Evolutionary conservation across 2,888 invertebrate species (phyloP).

Genomic region (Spodoptera exigua): DNA sequence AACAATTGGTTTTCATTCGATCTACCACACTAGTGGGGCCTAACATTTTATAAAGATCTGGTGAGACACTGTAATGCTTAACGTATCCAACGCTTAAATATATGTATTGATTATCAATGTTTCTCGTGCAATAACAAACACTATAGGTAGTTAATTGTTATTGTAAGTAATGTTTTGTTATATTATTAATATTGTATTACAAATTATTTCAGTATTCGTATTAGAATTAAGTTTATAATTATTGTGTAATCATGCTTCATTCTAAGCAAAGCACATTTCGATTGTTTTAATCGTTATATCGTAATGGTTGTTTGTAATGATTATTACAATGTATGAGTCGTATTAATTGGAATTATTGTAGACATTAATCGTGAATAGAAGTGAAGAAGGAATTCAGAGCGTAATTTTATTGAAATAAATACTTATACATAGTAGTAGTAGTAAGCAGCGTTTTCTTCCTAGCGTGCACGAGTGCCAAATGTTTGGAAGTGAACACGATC

Average conservation of each 20-base stretch:
- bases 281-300: conserved; percentile 41
- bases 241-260: conserved; percentile 64
- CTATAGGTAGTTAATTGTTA: conserved; percentile 19
- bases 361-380: conserved; percentile 46
- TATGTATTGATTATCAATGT: conserved; percentile 19
- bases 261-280: conserved; percentile 63
- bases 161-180: conserved; percentile 23
- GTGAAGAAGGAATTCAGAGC: conserved; percentile 58
- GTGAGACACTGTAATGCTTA: conserved; percentile 1
- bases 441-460: conserved; percentile 59
- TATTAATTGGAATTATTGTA: conserved; percentile 47
- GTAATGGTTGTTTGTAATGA: conserved; percentile 23
- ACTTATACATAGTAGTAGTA: conserved; percentile 27
- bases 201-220: conserved; percentile 30
- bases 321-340: conserved; percentile 44
- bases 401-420: conserved; percentile 55
- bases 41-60: conserved; percentile 23
- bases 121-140: conserved; percentile 22
- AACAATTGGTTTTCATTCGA: conserved; percentile 85
- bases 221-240: conserved; percentile 28
- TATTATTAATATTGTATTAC: conserved; percentile 11
- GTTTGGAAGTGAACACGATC: conserved; percentile 62
- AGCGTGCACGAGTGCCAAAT: conserved; percentile 78
- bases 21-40: conserved; percentile 56
- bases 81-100: conserved; percentile 19